A percentile compares a stretch with the other conserved stretches of the same genome.
These are phyloP conservation scores for Euplexia lucipara DNA, from an alignment of 2,888 invertebrate genomes.

Conservation along the genomic window DNA sequence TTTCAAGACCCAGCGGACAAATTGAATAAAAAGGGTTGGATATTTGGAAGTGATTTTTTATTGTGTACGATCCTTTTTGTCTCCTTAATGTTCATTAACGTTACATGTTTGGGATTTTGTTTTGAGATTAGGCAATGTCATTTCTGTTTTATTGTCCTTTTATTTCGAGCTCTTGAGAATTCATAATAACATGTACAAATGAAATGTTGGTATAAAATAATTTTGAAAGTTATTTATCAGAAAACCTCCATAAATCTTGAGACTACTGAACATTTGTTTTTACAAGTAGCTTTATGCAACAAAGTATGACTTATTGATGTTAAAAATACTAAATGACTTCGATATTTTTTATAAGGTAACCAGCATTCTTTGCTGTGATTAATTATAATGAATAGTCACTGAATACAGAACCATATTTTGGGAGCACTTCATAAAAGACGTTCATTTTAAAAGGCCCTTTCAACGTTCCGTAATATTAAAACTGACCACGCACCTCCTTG, in stretches of 20 bases:
- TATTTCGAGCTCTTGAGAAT: too few relatives aligned
- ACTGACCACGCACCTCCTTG: background rate
- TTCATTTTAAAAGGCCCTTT: constrained; percentile 28
- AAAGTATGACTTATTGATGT: background rate
- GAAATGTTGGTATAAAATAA: too few relatives aligned
- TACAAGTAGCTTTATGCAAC: background rate
- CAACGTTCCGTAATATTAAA: constrained; percentile 4
- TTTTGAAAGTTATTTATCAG: too few relatives aligned
- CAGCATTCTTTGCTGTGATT: too few relatives aligned
- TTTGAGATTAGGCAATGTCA: background rate
- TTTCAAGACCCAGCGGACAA: constrained; percentile 63
- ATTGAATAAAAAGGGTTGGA: constrained; percentile 65
- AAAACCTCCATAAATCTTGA: background rate
- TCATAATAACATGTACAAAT: too few relatives aligned
- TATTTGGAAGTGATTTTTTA: constrained; percentile 58
- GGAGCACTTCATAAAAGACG: constrained; percentile 10
- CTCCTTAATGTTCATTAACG: constrained; percentile 20
- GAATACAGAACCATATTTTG: background rate
- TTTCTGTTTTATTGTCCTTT: constrained; percentile 5
- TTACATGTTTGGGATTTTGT: constrained; percentile 12
- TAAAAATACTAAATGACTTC: background rate
- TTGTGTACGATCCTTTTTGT: constrained; percentile 49
- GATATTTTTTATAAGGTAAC: too few relatives aligned
- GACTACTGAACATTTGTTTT: background rate
- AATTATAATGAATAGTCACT: constrained; percentile 2